Evolutionary conservation across 2,797 vertebrate species (phyloP).

Genomic region (Pipistrellus pipistrellus): DNA sequence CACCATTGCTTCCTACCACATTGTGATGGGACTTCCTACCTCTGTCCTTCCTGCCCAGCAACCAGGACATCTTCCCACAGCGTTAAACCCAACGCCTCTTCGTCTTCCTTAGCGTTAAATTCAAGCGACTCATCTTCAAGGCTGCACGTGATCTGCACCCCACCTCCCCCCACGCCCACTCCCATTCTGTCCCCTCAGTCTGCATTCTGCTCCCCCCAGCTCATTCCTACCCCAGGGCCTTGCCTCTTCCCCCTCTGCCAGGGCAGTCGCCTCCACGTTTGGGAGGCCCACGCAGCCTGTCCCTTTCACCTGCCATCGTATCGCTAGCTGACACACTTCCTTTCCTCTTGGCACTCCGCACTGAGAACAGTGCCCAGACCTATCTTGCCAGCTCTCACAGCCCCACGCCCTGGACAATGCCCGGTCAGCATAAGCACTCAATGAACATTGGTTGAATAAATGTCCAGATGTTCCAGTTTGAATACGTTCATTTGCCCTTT

Average conservation of each 20-base stretch:
- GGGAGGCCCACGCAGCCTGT: neutral
- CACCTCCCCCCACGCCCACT: neutral
- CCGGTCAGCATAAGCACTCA: neutral
- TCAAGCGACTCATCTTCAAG: neutral
- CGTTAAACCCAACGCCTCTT: neutral
- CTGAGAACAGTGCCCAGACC: neutral
- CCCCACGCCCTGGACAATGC: neutral
- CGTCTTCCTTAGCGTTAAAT: neutral
- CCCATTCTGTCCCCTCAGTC: neutral
- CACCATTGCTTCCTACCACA: neutral
- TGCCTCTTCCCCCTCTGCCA: neutral
- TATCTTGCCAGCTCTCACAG: neutral
- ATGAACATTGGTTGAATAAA: neutral
- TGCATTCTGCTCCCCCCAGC: neutral
- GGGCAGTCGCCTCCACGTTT: neutral
- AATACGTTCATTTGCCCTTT: neutral
- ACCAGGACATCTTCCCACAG: neutral
- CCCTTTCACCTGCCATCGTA: neutral
- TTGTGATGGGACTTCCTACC: neutral
- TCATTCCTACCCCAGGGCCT: neutral
- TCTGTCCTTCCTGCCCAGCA: neutral
- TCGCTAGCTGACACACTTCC: neutral
- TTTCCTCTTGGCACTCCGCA: too few relatives aligned
- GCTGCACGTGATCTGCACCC: neutral
- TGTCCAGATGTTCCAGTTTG: neutral